Base-by-base conservation (phyloP, 2,797 vertebrate species). In the Calcarius lapponicus region DNA sequence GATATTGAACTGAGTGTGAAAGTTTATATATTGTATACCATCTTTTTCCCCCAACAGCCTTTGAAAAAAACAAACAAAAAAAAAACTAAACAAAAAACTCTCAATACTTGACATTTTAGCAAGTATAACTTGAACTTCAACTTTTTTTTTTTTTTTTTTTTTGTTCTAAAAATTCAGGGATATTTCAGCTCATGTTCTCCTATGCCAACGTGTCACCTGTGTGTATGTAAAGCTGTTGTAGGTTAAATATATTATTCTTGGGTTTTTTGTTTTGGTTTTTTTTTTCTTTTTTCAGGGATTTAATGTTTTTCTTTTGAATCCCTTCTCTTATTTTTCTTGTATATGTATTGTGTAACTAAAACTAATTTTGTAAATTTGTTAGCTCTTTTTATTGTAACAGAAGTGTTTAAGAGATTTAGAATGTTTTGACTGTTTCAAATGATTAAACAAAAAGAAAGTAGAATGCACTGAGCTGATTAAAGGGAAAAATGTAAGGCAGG, bases 121-220 rank as follows among this genome's bases (percentile, higher is more conserved):
- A 99, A 99, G 98, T 98, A 98, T 98, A 98, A 98, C 98, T 98
- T 99, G 98, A 99, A 99, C 97, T 98, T 98, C 88, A 97, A 97
- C 96, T 60, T 65, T 58, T 36, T 92, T 97, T 96, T 97, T 98
- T 96, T 97, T 98, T 71, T 84, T 98, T 98, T 98, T 98, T 97
- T 98, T 93, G 98, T 98, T 98, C 98, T 98, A 98, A 98, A 98
- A 98, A 98, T 98, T 99, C 99, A 99, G 99, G 99, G 99, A 99
- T 98, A 98, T 98, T 99, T 98, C 97, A 98, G 97, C 98, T 98
- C 97, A 98, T 98, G 97, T 97, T 98, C 96, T 98, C 97, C 98
- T 98, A 97, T 97, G 98, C 98, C 98, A 98, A 98, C 82, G 95
- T 97, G 95, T 98, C 96, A 96, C 97, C 98, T 98, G 98, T 98